phyloP scores from a whole-genome alignment of 2,797 vertebrate genomes.

The Anguilla obscura region DNA sequence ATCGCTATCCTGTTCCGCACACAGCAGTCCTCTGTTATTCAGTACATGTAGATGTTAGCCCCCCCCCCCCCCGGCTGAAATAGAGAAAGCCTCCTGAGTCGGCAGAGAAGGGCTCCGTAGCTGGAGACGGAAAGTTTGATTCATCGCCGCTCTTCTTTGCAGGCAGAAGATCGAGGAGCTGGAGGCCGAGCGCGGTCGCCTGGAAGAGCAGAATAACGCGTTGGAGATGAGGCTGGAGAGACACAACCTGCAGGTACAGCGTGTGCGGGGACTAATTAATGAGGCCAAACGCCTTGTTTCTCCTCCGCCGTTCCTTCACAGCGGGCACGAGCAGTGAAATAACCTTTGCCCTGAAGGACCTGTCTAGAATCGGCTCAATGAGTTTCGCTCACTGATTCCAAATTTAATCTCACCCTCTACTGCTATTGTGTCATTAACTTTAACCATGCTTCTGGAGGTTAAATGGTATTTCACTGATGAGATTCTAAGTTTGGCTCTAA shows the following conservation, averaged over 20 bases:
- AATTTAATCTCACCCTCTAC: background rate
- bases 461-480: background rate
- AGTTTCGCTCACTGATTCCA: background rate
- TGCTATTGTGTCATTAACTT: background rate
- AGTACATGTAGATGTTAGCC: background rate
- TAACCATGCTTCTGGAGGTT: background rate
- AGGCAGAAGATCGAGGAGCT: conserved; percentile 94
- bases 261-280: conserved; percentile 31
- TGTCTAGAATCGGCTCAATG: background rate
- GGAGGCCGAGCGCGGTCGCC: conserved; percentile 79
- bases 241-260: conserved; percentile 82
- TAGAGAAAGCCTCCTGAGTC: background rate
- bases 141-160: conserved; percentile 37
- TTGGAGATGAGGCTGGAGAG: conserved; percentile 87
- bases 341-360: conserved; percentile 5
- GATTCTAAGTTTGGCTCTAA: background rate
- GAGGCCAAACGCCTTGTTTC: background rate
- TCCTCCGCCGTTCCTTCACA: background rate
- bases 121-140: background rate
- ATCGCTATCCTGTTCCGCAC: background rate
- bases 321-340: background rate
- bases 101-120: background rate
- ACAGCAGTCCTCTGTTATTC: background rate
- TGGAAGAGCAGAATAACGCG: conserved; percentile 83
- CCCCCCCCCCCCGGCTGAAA: background rate